Conservation (phyloP, 2,797 vertebrate species). For the Pteropus rufus region DNA sequence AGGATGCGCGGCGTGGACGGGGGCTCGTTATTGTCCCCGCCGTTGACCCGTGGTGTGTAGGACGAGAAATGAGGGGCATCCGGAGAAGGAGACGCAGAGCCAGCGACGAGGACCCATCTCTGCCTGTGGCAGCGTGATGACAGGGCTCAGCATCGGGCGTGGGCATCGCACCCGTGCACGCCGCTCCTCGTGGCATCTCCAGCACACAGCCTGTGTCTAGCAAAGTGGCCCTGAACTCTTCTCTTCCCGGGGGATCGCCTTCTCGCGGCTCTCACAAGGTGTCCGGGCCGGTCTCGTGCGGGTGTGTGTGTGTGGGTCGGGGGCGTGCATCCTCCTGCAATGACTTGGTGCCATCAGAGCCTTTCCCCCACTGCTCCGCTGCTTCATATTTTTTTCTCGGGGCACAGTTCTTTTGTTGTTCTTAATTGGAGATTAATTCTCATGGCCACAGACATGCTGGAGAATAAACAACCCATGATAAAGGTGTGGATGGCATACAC, state of each 20-base stretch:
- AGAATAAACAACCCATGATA: no score
- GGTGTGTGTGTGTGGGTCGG: no score
- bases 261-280: background rate
- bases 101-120: accelerated
- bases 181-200: background rate
- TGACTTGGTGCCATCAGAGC: accelerated
- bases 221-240: background rate
- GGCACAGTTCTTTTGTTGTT: background rate
- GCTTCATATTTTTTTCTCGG: accelerated
- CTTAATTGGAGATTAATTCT: background rate
- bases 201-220: background rate
- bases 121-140: background rate
- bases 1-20: slow-evolving; percentile 58
- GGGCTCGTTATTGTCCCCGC: slow-evolving; percentile 82
- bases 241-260: background rate
- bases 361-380: no score
- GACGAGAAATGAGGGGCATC: slow-evolving; percentile 40
- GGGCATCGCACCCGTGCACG: background rate
- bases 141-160: background rate
- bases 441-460: background rate
- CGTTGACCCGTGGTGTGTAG: slow-evolving; percentile 70
- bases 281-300: background rate
- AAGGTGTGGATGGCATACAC: accelerated
- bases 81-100: background rate
- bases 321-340: accelerated